Conservation (phyloP, 2,113 vertebrate genomes). For the Dunckerocampus dactyliophorus region DNA sequence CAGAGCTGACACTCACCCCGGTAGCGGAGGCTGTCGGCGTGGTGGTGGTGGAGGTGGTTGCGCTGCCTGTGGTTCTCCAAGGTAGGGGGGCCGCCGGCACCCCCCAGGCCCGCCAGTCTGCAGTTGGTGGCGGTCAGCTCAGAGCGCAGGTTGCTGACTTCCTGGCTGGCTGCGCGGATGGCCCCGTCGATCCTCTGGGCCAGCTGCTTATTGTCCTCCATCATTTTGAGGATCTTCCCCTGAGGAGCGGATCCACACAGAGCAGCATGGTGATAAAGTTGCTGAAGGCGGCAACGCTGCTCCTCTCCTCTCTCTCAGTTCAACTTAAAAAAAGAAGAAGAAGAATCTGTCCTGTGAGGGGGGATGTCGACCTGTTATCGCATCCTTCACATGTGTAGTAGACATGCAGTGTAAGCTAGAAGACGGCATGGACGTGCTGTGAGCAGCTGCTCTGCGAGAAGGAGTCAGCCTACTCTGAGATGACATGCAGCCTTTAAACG, state of each 20-base stretch:
- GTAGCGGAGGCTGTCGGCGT: slow-evolving; percentile 68
- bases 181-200: slow-evolving; percentile 87
- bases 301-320: slow-evolving; percentile 47
- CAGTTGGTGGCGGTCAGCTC: slow-evolving; percentile 87
- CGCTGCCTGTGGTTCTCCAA: slow-evolving; percentile 78
- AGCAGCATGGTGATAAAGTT: slow-evolving; percentile 79
- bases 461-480: slow-evolving; percentile 71
- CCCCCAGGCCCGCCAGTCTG: slow-evolving; percentile 81
- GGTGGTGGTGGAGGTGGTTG: slow-evolving; percentile 64
- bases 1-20: slow-evolving; percentile 73
- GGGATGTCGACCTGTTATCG: slow-evolving; percentile 59
- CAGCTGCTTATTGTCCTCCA: slow-evolving; percentile 92
- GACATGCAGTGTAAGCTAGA: slow-evolving; percentile 14
- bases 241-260: slow-evolving; percentile 83
- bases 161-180: slow-evolving; percentile 87
- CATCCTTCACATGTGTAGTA: slow-evolving; percentile 12
- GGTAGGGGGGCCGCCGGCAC: slow-evolving; percentile 66
- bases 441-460: slow-evolving; percentile 74
- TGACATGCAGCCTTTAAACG: slow-evolving; percentile 76
- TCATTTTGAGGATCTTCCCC: slow-evolving; percentile 90
- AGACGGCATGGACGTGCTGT: slow-evolving; percentile 60
- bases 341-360: slow-evolving; percentile 14
- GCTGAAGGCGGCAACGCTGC: slow-evolving; percentile 37
- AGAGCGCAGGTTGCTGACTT: slow-evolving; percentile 87
- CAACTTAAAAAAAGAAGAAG: slow-evolving; percentile 40